These are phyloP conservation scores for Trissolcus basalis DNA, from an alignment of 1,140 invertebrate species.

Conservation along the genomic window DNA sequence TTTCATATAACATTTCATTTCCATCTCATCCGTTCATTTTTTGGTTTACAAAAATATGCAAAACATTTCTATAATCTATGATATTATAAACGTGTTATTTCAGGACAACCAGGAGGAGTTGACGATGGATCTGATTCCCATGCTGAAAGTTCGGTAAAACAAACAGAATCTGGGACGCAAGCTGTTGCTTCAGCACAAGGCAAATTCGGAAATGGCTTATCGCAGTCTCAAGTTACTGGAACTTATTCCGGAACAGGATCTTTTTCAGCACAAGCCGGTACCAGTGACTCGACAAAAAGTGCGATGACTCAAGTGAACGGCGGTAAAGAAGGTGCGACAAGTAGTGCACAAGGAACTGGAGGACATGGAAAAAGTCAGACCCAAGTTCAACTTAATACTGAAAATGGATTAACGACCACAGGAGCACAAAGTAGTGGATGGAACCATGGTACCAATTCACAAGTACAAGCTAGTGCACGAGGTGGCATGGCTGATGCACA, in stretches of 20 bases:
- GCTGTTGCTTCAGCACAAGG: conserved; percentile 86
- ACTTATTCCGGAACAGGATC: conserved; percentile 84
- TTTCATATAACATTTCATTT: no score
- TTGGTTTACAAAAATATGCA: no score
- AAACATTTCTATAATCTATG: no score
- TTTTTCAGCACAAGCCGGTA: conserved; percentile 88
- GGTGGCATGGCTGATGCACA: conserved; percentile 90
- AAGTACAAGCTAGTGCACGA: conserved; percentile 85
- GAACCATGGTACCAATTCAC: conserved; percentile 84
- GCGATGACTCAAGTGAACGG: conserved; percentile 84
- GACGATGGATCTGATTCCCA: conserved; percentile 83
- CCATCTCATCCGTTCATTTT: no score
- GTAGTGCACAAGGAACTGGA: conserved; percentile 80
- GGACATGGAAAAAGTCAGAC: conserved; percentile 85
- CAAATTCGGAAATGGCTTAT: conserved; percentile 81
- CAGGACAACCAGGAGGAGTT: conserved; percentile 1
- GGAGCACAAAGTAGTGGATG: conserved; percentile 84
- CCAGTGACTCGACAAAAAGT: conserved; percentile 83
- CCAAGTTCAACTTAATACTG: conserved; percentile 83
- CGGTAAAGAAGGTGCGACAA: conserved; percentile 83
- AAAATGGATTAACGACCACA: conserved; percentile 83
- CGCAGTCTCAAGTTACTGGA: conserved; percentile 87
- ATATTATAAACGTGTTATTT: conserved; percentile 4
- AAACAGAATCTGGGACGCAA: conserved; percentile 81
- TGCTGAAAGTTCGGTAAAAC: conserved; percentile 83